Evolutionary conservation across 2,888 invertebrate species (phyloP), one percentile per base, ranked within the genome.

Genomic region (Parelbella ahira): DNA sequence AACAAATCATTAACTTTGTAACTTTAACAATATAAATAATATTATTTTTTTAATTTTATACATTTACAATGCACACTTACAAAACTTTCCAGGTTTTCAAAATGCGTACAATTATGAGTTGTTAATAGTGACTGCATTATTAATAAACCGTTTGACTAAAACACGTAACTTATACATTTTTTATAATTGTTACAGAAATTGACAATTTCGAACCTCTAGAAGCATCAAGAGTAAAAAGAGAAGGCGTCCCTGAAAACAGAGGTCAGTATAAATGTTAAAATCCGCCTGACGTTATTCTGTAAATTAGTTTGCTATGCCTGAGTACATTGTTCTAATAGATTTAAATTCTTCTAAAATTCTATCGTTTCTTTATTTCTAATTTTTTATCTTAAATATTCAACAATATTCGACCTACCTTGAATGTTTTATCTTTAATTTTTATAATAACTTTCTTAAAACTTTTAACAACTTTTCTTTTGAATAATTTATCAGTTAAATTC

Each of bases 171-270:
- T n/a, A n/a, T n/a, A n/a, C n/a, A n/a, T n/a, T n/a, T n/a, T n/a
- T n/a, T n/a, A n/a, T n/a, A n/a, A 52, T 78, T 78, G 67, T 87
- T 86, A 11, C 80, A 88, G 88, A 83, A 56, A 49, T 68, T 56
- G 68, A 70, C 49, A 65, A 78, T 43, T 74, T 81, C 46, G 80
- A 81, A 57, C 54, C 66, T 53, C 72, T 83, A 60, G 82, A 86
- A 52, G 80, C 75, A 28, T 68, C 84, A 45, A 80, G 88, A 51
- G 77, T 83, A 59, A 88, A 88, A 68, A 70, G 88, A 43, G 84
- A 88, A 54, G 77, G 79, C 42, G 82, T 80, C 53, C 79, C 80
- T 48, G 87, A 83, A 69, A 88, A 88, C 69, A 82, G 86, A 82
- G 88, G 88, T 88, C 59, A 70, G 88, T 66, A 48, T 11, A 8